Evolutionary conservation across 2,888 invertebrate genomes (phyloP), one percentile per base, ranked within the genome.

Genomic region (Herminia tarsipennalis): DNA sequence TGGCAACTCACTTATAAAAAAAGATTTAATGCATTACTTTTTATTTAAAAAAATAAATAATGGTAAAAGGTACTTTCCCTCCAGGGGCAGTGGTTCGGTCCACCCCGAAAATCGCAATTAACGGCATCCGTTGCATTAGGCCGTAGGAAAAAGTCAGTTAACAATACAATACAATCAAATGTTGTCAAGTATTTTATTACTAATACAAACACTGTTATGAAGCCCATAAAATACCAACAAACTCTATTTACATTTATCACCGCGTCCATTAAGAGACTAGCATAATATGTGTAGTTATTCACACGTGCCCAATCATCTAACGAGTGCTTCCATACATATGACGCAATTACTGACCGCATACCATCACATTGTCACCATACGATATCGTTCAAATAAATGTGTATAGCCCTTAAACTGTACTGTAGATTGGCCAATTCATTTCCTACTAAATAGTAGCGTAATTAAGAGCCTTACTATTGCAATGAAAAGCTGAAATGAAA

Each of bases 391-490:
- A 33, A 32, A 56, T 51, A 61, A 61, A 56, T 58, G 54, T 58
- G 53, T 47, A 45, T 28, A 38, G 39, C 10, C 45, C 55, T 44
- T 63, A 45, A 53, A 55, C 39, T 29, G 55, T 36, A 38, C 33
- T 34, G 56, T 44, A 65, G 66, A 72, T 73, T 66, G 63, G 65
- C 60, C 64, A 66, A 72, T 72, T 72, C 60, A 73, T 66, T 71
- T 60, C 53, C 54, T 54, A 47, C 61, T 66, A 70, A 72, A 70
- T 59, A 72, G 55, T 44, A 18, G 36, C 25, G 55, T 59, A 58
- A 64, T 70, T 66, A 58, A 56, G 39, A 48, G 40, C 48, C 41
- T 33, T 53, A 36, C 56, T 60, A 32, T 34, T 43, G 37, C 27
- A 21, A 42, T 53, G 41, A 22, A 57, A 56, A 47, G 13, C 43